Conservation (phyloP, 2,888 invertebrate genomes). For the Heliconius sara region DNA sequence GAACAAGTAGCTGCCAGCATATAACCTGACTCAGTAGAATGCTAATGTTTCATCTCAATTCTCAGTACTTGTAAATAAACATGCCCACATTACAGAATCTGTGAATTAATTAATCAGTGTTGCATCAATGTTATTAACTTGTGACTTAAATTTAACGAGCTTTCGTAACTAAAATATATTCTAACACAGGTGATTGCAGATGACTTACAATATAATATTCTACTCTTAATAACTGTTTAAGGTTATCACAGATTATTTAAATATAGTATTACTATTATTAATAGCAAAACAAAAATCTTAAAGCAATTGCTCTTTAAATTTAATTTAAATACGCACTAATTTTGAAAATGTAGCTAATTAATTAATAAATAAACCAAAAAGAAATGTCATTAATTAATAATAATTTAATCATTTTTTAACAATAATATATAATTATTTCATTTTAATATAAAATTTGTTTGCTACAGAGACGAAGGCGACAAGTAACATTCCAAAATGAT, state of each 20-base stretch:
- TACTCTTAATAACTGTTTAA: neutral
- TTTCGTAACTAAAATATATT: constrained; percentile 17
- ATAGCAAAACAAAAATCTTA: neutral
- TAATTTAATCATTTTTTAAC: constrained; percentile 8
- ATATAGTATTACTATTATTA: neutral
- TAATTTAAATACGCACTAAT: neutral
- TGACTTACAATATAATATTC: neutral
- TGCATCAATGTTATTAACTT: constrained; percentile 23
- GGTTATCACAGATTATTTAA: neutral
- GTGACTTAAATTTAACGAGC: neutral
- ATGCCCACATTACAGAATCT: constrained; percentile 5
- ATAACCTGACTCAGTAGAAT: constrained; percentile 29
- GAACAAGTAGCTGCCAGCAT: constrained; percentile 30
- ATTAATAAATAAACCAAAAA: neutral
- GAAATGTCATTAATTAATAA: neutral
- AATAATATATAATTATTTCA: constrained; percentile 17
- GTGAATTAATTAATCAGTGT: constrained; percentile 5
- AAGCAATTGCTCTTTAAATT: neutral
- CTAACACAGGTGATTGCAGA: constrained; percentile 19
- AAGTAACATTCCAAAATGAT: constrained; percentile 82
- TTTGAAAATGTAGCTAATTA: neutral
- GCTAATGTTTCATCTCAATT: constrained; percentile 26
- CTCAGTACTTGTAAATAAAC: constrained; percentile 28
- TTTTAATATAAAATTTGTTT: constrained; percentile 63
- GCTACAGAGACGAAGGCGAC: constrained; percentile 80